phyloP scores from a whole-genome alignment of 2,797 vertebrate genomes.

The Adelosebastes latens region DNA sequence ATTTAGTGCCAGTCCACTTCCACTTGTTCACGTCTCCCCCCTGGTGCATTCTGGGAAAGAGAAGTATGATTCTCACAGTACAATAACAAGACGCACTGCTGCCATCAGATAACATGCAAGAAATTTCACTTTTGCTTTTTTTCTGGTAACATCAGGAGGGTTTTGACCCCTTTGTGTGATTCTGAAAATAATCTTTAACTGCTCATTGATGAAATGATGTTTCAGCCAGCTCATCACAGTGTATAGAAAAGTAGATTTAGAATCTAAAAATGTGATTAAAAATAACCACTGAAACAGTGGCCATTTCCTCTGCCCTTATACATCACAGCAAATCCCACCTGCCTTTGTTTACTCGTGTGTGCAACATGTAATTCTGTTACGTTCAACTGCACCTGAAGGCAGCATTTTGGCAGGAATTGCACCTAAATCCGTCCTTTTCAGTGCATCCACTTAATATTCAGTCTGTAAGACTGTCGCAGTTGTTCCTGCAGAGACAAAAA shows the following conservation, averaged over 20 bases:
- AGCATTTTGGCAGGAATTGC: background rate
- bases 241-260: no score
- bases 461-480: background rate
- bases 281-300: background rate
- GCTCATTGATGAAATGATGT: background rate
- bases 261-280: background rate
- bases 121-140: background rate
- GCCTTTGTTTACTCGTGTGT: background rate
- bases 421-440: background rate
- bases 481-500: background rate
- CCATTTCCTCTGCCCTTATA: background rate
- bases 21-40: conserved; percentile 13
- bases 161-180: background rate
- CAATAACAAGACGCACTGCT: background rate
- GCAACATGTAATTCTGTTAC: background rate
- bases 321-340: background rate
- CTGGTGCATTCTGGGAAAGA: background rate
- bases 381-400: background rate
- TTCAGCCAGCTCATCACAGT: background rate
- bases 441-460: background rate
- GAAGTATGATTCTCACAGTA: conserved; percentile 17
- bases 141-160: background rate
- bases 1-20: conserved; percentile 48
- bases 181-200: background rate
- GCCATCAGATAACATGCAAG: conserved; percentile 1